phyloP scores from a whole-genome alignment of 2,888 invertebrate genomes.

The Beris morrisii region DNA sequence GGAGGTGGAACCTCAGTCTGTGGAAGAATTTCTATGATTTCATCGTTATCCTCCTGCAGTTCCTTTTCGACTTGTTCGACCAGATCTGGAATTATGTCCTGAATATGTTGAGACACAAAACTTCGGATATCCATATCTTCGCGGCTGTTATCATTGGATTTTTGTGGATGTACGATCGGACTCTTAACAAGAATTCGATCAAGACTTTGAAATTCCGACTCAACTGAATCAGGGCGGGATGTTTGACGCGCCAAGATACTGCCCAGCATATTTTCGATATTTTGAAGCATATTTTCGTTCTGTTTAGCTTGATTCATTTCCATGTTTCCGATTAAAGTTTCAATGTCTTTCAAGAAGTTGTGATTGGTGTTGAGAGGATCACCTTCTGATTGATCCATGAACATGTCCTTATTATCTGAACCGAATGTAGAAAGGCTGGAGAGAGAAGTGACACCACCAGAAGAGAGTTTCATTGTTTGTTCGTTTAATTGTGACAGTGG shows the following conservation, averaged over 20 bases:
- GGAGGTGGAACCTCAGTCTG: constrained; percentile 38
- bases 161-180: constrained; percentile 46
- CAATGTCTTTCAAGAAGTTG: constrained; percentile 54
- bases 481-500: constrained; percentile 34
- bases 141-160: constrained; percentile 23
- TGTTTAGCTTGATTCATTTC: constrained; percentile 55
- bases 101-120: constrained; percentile 56
- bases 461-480: constrained; percentile 10
- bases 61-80: constrained; percentile 55
- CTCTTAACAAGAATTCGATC: constrained; percentile 54
- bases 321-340: constrained; percentile 56
- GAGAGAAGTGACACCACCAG: constrained; percentile 28
- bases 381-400: constrained; percentile 41
- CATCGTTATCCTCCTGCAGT: constrained; percentile 45
- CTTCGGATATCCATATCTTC: constrained; percentile 49
- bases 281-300: constrained; percentile 49
- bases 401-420: constrained; percentile 43
- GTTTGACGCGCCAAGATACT: constrained; percentile 43
- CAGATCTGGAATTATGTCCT: constrained; percentile 55
- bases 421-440: constrained; percentile 42
- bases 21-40: constrained; percentile 8
- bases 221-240: constrained; percentile 40
- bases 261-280: constrained; percentile 51
- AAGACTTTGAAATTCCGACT: constrained; percentile 39
- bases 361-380: constrained; percentile 44